These are phyloP conservation scores for Dicyrtomina minuta DNA, from an alignment of 2,888 invertebrate genomes.

Conservation along the genomic window DNA sequence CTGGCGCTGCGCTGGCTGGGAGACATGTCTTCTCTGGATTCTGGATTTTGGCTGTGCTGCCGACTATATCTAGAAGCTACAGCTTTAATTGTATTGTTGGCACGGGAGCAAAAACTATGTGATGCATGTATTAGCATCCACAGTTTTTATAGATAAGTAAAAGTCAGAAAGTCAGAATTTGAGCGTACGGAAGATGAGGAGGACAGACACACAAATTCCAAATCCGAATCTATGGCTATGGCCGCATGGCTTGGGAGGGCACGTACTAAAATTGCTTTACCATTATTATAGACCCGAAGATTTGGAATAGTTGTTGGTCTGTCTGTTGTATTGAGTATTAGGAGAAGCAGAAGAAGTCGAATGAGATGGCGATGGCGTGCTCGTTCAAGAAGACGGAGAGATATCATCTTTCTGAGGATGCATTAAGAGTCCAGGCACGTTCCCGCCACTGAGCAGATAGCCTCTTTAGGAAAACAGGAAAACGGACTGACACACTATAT, in stretches of 20 bases:
- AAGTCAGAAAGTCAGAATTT: too few relatives aligned
- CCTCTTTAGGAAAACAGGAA: conserved; percentile 11
- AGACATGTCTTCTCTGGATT: too few relatives aligned
- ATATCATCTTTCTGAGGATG: conserved; percentile 4
- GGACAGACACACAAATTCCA: too few relatives aligned
- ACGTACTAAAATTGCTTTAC: too few relatives aligned
- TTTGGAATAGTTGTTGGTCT: neutral
- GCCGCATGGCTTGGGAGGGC: too few relatives aligned
- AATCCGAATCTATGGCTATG: too few relatives aligned
- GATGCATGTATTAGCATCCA: conserved; percentile 17
- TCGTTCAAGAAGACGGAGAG: neutral
- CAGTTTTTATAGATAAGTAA: neutral
- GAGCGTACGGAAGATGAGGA: too few relatives aligned
- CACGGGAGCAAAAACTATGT: conserved; percentile 15
- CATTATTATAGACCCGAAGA: too few relatives aligned
- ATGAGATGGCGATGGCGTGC: neutral
- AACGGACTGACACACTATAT: neutral
- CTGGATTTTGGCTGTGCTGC: too few relatives aligned
- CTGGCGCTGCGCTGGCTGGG: too few relatives aligned
- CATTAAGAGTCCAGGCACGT: conserved; percentile 26
- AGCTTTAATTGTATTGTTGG: conserved; percentile 5
- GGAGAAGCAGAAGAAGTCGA: conserved; percentile 3
- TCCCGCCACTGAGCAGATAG: conserved; percentile 22
- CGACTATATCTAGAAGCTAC: too few relatives aligned
- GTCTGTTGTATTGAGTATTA: neutral